Evolutionary conservation across 2,113 vertebrate species (phyloP).

Genomic region (Sebastes fasciatus): DNA sequence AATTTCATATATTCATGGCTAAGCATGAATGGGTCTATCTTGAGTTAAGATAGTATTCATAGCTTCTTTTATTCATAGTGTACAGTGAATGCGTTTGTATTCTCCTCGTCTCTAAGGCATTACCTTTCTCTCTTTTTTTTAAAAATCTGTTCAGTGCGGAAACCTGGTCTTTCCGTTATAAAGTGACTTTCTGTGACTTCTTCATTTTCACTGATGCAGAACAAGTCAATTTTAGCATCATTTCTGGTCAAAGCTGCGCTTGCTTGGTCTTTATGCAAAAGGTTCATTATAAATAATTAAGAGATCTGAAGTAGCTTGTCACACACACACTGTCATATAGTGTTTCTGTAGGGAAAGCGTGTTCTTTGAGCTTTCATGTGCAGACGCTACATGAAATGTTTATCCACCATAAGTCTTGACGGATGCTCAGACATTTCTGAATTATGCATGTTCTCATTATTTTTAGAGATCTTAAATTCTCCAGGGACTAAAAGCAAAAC

Average conservation of each 20-base stretch:
- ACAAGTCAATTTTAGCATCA: slow-evolving; percentile 32
- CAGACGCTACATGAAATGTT: slow-evolving; percentile 39
- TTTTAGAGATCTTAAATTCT: neutral
- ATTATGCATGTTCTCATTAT: slow-evolving; percentile 21
- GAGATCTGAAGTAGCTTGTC: slow-evolving; percentile 10
- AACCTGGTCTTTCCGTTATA: neutral
- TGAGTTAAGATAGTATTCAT: slow-evolving; percentile 8
- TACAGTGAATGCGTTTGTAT: slow-evolving; percentile 1
- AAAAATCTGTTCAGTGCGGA: neutral
- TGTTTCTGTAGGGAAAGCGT: slow-evolving; percentile 1
- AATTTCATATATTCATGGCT: neutral
- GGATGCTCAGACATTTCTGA: slow-evolving; percentile 22
- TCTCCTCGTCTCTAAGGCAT: neutral
- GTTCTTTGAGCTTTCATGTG: slow-evolving; percentile 25
- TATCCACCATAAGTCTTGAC: slow-evolving; percentile 19
- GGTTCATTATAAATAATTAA: slow-evolving; percentile 28
- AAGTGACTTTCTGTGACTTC: slow-evolving; percentile 2
- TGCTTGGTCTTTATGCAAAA: slow-evolving; percentile 40
- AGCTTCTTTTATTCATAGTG: neutral
- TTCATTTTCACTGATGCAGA: slow-evolving; percentile 53
- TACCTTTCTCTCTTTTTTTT: neutral
- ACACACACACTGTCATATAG: neutral
- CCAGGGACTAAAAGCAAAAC: neutral
- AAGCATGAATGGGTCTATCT: slow-evolving; percentile 8
- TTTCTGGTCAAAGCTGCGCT: slow-evolving; percentile 36